phyloP scores from a whole-genome alignment of 2,113 vertebrate species.

The Alectura lathami region DNA sequence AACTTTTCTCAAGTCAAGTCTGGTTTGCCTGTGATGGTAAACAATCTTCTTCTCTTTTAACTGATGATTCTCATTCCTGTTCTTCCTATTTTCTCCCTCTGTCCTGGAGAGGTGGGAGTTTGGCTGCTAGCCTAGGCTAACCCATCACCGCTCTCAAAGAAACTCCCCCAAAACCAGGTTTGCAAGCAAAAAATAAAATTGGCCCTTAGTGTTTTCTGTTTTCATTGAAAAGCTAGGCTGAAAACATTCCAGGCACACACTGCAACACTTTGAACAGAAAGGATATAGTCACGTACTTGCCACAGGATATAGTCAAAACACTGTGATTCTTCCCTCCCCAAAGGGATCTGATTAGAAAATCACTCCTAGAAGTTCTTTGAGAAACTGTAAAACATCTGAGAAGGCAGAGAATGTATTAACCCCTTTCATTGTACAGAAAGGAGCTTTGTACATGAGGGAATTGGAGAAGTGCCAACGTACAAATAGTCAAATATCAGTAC shows the following conservation, averaged over 20 bases:
- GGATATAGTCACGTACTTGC: not conserved
- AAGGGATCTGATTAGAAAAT: slow-evolving; percentile 23
- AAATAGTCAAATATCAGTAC: slow-evolving; percentile 22
- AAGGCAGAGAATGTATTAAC: slow-evolving; percentile 60
- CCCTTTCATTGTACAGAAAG: slow-evolving; percentile 15
- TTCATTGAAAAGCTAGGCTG: not conserved
- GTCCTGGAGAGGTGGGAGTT: not conserved
- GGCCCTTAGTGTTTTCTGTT: not conserved
- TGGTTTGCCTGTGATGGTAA: not conserved
- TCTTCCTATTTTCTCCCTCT: not conserved
- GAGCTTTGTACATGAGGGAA: slow-evolving; percentile 36
- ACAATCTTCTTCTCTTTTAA: not conserved
- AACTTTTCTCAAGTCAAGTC: not conserved
- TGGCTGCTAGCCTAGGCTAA: not conserved
- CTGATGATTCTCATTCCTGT: not conserved
- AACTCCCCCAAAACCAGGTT: not conserved
- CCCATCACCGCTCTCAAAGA: not conserved
- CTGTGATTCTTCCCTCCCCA: not conserved
- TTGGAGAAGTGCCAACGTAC: slow-evolving; percentile 27
- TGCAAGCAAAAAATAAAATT: not conserved
- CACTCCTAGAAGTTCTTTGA: not conserved
- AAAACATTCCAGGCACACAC: not conserved
- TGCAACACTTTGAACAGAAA: not conserved
- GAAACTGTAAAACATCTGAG: slow-evolving; percentile 51
- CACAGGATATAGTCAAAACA: not conserved